Conservation (phyloP, 2,113 vertebrate species). For the Piaya cayana region DNA sequence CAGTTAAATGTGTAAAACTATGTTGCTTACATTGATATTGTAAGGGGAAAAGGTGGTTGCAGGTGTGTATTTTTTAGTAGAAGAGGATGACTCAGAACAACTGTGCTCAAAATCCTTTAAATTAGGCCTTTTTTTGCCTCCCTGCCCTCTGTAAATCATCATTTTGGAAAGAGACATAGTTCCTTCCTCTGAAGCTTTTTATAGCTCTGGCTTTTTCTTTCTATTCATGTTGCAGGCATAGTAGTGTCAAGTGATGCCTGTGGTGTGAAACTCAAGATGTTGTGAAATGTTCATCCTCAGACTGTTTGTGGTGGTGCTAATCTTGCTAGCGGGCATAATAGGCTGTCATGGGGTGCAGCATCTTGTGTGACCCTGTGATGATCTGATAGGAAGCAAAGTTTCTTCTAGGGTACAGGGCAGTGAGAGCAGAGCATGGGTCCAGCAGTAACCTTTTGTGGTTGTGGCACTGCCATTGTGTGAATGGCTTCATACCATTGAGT, state of each 20-base stretch:
- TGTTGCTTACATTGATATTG: fast-evolving
- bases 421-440: background rate
- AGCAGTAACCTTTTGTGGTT: background rate
- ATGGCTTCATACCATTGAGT: background rate
- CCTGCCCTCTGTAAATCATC: background rate
- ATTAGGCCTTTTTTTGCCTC: background rate
- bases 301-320: background rate
- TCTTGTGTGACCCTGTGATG: background rate
- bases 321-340: fast-evolving
- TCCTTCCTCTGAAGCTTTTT: background rate
- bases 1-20: background rate
- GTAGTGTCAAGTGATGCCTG: background rate
- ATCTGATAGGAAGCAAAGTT: background rate
- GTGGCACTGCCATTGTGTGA: background rate
- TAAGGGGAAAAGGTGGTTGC: background rate
- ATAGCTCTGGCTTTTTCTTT: background rate
- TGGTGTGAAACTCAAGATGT: background rate
- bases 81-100: background rate
- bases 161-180: background rate
- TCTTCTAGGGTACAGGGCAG: background rate
- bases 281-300: background rate
- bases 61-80: background rate
- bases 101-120: background rate
- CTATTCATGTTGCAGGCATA: background rate
- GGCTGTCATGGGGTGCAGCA: background rate